phyloP scores from a whole-genome alignment of 1,140 invertebrate genomes.

The Cherax destructor region DNA sequence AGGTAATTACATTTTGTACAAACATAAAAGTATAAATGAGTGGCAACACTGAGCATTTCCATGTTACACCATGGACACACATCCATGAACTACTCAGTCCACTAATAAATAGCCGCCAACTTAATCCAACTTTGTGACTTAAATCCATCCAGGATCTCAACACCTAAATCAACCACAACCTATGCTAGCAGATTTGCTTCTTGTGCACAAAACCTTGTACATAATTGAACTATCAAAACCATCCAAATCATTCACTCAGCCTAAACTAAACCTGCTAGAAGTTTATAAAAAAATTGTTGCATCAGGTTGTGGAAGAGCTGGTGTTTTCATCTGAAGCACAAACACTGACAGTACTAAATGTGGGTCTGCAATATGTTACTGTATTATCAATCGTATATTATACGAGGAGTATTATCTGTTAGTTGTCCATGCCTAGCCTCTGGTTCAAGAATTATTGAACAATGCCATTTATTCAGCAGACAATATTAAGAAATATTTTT shows the following conservation, averaged over 20 bases:
- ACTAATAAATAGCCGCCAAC: slow-evolving; percentile 67
- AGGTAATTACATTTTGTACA: slow-evolving; percentile 69
- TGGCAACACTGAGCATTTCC: slow-evolving; percentile 68
- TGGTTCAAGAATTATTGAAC: background rate
- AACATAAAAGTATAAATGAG: slow-evolving; percentile 69
- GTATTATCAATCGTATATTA: slow-evolving; percentile 58
- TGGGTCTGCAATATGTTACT: slow-evolving; percentile 46
- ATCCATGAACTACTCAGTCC: slow-evolving; percentile 56
- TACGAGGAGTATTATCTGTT: slow-evolving; percentile 43
- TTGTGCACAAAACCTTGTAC: slow-evolving; percentile 51
- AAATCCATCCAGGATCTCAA: slow-evolving; percentile 45
- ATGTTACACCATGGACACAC: slow-evolving; percentile 49
- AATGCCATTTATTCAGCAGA: slow-evolving; percentile 2
- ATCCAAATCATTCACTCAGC: slow-evolving; percentile 50
- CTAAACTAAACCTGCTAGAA: slow-evolving; percentile 16
- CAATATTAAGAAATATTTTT: slow-evolving; percentile 9
- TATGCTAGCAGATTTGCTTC: slow-evolving; percentile 31
- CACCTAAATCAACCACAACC: slow-evolving; percentile 32
- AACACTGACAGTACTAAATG: slow-evolving; percentile 33
- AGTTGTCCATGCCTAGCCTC: slow-evolving; percentile 21
- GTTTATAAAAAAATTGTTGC: slow-evolving; percentile 29
- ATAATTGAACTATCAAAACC: slow-evolving; percentile 46
- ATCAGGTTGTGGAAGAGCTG: slow-evolving; percentile 18
- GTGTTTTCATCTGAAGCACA: slow-evolving; percentile 54
- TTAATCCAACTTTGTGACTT: slow-evolving; percentile 67